Base-by-base conservation (phyloP, 2,797 vertebrate species). In the Onychomys torridus region DNA sequence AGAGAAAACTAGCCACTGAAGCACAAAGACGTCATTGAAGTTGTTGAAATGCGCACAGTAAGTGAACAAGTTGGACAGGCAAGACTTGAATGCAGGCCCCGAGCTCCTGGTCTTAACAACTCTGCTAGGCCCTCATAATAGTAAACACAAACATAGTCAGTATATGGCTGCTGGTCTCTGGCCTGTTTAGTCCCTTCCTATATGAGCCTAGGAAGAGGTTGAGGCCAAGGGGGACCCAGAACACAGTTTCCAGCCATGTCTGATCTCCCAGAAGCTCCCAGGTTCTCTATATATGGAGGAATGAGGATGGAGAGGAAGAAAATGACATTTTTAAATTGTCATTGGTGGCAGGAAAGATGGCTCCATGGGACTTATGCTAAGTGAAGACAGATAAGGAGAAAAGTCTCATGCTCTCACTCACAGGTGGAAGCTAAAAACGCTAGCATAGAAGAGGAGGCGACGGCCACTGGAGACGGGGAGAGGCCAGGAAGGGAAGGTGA, bases 91-190 rank as follows among this genome's bases (percentile, higher is more conserved):
- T 43, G 52, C 76, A 49, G 94, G n/a, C 10, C 19, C 76, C 65
- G 83, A 59, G 82, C 23, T 49, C 78, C 9, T 1, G 27, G 77
- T 61, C n/a, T 49, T 55, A 63, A 57, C 17, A 25, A 1, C 32
- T 49, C n/a, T 0, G 0, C 21, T 4, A 27, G 40, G 43, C 25
- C 13, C 46, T 5, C 43, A 9, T 0, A 9, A 69, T 0, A 5
- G 69, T 21, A 52, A 87, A 63, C 0, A 4, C 52, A 40, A 71
- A 2, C 16, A 21, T 0, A 71, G 49, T 13, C 17, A 49, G 55
- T 7, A 43, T 5, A 4, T 0, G 16, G 65, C 59, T 75, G 21
- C n/a, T 52, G 59, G 81, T 14, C 40, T 27, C 37, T 14, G 17
- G 57, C 49, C 63, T 63, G 34, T 9, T 57, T 67, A 7, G 6